Evolutionary conservation across 2,797 vertebrate genomes (phyloP).

Genomic region (Poecilia gillii): DNA sequence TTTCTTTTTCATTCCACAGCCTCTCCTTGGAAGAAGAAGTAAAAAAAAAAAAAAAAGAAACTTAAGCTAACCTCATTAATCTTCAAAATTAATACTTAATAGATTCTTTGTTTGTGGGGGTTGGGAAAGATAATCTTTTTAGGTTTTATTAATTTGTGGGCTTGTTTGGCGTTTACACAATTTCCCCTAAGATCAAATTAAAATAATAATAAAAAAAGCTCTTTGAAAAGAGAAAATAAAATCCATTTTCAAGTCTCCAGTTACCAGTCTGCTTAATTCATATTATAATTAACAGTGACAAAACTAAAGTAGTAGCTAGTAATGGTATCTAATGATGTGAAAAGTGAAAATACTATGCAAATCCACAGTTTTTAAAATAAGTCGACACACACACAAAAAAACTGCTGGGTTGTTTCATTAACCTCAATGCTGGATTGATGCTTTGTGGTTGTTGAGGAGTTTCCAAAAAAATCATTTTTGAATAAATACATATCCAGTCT

Average conservation of each 20-base stretch:
- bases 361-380: neutral
- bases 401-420: neutral
- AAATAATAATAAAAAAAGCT: neutral
- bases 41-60: too few relatives aligned
- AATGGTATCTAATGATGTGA: neutral
- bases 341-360: neutral
- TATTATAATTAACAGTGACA: neutral
- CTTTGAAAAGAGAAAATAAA: neutral
- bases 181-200: neutral
- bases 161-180: neutral
- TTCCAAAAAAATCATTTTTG: neutral
- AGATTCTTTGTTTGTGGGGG: neutral
- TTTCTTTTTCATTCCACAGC: constrained; percentile 10
- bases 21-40: constrained; percentile 11
- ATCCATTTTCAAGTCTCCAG: neutral
- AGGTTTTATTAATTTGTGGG: neutral
- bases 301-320: neutral
- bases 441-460: neutral
- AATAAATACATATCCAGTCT: neutral
- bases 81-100: neutral
- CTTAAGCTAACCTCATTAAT: constrained; percentile 20
- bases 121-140: neutral
- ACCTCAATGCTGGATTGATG: neutral
- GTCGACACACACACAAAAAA: neutral
- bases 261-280: neutral